Base-by-base conservation (phyloP, 2,113 vertebrate genomes). In the Columbina picui region DNA sequence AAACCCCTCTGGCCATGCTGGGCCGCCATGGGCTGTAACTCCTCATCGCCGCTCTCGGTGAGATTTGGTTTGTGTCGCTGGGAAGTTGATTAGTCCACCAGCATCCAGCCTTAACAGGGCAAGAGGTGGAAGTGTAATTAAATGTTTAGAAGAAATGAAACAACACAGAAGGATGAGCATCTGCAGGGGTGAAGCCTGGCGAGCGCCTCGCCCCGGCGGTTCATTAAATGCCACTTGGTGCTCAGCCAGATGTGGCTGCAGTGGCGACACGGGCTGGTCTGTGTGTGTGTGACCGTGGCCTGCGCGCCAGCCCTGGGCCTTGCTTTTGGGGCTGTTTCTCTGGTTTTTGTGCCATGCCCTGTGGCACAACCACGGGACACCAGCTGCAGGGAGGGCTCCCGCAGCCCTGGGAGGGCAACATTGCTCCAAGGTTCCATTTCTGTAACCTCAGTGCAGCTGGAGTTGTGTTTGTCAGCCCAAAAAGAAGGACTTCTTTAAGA, bases 301-400 rank as follows among this genome's bases (percentile, higher is more conserved):
- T 9, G 10, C 18, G 10, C 1, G 2, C 26, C 5, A 1, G 47
- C 1, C 0, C 43, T 7, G 13, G 47, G 41, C 17, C 9, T 20
- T 5, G 17, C 10, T 56, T 78, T 59, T 52, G 69, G 17, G 75
- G 87, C 56, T 8, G 17, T 64, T 75, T 10, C 75, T 50, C 12
- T 23, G 68, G 8, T 0, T 21, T 85, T 45, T 64, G 36, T 50
- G 87, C 50, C 61, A 3, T 8, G 16, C 2, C 10, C 65, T 60
- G 32, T 43, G 43, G 43, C 43, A 43, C 43, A 43, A 17, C 43
- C 43, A 14, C 17, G 13, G 43, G 43, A 45, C 43, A 45, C 43
- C 5, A 10, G 45, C 0, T 1, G 56, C 50, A 12, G 47, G 47
- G 53, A 25, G 34, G 26, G 79, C 30, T 79, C 45, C 34, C 36